A percentile compares a stretch with the other conserved stretches of the same genome.
Evolutionary conservation across 2,888 invertebrate species (phyloP).

Genomic region (Apeira syringaria): DNA sequence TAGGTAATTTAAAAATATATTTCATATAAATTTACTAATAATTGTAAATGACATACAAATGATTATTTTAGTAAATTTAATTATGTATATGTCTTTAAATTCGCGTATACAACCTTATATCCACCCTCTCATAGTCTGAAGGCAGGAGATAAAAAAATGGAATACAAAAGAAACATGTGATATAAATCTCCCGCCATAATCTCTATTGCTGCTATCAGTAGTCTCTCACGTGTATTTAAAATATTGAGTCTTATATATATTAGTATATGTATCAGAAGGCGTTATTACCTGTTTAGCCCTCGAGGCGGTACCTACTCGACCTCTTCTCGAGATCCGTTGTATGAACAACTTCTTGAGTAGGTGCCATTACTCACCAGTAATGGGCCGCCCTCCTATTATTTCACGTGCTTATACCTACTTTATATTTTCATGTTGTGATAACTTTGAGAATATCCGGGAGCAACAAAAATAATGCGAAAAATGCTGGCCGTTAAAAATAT

Average conservation of each 20-base stretch:
- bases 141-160: too few species aligned
- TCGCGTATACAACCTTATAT: too few species aligned
- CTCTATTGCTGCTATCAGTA: too few species aligned
- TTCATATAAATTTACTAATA: too few species aligned
- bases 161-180: too few species aligned
- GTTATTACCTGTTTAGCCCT: constrained; percentile 28
- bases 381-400: constrained; percentile 21
- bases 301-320: constrained; percentile 24
- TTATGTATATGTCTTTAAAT: too few species aligned
- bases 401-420: constrained; percentile 10
- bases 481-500: neutral
- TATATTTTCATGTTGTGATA: constrained; percentile 13
- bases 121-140: too few species aligned
- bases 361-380: constrained; percentile 21
- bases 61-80: too few species aligned
- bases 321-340: constrained; percentile 17
- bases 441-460: constrained; percentile 6
- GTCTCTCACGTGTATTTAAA: neutral
- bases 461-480: constrained; percentile 1
- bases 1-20: too few species aligned
- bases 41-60: too few species aligned
- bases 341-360: constrained; percentile 21
- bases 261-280: constrained; percentile 29
- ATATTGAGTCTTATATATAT: constrained; percentile 14
- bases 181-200: too few species aligned